These are phyloP conservation scores for Potorous gilbertii DNA, from an alignment of 2,797 vertebrate species.

Conservation along the genomic window DNA sequence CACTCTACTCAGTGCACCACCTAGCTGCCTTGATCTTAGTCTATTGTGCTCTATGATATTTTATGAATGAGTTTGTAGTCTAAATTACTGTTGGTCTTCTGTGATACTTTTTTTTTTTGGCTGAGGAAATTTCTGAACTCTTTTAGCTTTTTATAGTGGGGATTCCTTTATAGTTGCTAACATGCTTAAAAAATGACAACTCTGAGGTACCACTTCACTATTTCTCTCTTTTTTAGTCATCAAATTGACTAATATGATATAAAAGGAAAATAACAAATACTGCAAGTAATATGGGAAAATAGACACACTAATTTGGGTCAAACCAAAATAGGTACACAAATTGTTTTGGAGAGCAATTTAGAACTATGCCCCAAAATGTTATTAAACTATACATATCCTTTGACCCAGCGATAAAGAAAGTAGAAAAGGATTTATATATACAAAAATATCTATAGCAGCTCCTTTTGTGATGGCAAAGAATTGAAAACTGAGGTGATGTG, in stretches of 20 bases:
- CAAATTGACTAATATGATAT: not conserved
- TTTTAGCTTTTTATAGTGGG: not conserved
- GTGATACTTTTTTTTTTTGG: not conserved
- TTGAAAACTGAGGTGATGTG: not conserved
- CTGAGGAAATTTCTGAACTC: not conserved
- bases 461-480: not conserved
- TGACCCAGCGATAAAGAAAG: no score
- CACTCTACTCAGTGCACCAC: no score
- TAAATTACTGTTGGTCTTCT: not conserved
- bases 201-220: not conserved
- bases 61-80: not conserved
- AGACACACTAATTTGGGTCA: not conserved
- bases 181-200: not conserved
- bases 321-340: not conserved
- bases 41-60: not conserved
- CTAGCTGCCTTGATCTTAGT: not conserved
- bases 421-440: not conserved
- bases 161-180: not conserved
- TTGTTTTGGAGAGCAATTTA: no score
- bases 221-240: not conserved
- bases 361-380: no score
- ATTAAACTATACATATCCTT: no score
- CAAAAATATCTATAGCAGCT: not conserved
- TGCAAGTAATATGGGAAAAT: not conserved
- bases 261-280: not conserved